Evolutionary conservation across 2,888 invertebrate species (phyloP), one percentile per base, ranked within the genome.

Genomic region (Ophion ellenae): DNA sequence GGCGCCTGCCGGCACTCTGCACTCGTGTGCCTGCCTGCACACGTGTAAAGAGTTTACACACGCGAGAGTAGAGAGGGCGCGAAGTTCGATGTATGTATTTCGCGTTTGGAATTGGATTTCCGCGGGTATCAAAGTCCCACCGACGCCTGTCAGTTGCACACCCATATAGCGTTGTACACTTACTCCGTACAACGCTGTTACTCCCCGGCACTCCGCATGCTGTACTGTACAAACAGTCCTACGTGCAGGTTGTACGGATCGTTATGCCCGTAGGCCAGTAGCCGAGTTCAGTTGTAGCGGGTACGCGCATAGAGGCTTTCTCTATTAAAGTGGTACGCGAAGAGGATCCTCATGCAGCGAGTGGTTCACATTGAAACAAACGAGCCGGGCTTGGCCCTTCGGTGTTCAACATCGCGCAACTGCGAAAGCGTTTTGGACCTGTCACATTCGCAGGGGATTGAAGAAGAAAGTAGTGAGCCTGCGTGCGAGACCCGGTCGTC

Each of bases 51-150:
- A 24, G 57, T 40, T 6, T 64, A 64, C 36, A 40, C 36, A 36
- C 20, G 45, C 36, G 47, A 70, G 74, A 63, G 24, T 40, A 64
- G 82, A 20, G 82, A n/a, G 61, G 47, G 61, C 66, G 75, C 66
- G 74, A 83, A 78, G 74, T 78, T 83, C 83, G 77, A 86, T 86
- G 69, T 53, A 17, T 83, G 70, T 83, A 83, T 81, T 86, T 20
- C 81, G 66, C 83, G 78, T 86, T 83, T 86, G 83, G 78, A 86
- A 86, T 86, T 86, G 86, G 86, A 86, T 86, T 86, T 86, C 81
- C 83, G 77, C 59, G 83, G 74, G 77, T 86, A 83, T 86, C 86
- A 86, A 86, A 83, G 74, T 45, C 63, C 66, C 40, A 69, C 69
- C 59, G 74, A 86, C 77, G 83, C 83, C 83, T 86, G 86, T 86